Evolutionary conservation across 2,888 invertebrate species (phyloP).

Genomic region (Beris morrisii): DNA sequence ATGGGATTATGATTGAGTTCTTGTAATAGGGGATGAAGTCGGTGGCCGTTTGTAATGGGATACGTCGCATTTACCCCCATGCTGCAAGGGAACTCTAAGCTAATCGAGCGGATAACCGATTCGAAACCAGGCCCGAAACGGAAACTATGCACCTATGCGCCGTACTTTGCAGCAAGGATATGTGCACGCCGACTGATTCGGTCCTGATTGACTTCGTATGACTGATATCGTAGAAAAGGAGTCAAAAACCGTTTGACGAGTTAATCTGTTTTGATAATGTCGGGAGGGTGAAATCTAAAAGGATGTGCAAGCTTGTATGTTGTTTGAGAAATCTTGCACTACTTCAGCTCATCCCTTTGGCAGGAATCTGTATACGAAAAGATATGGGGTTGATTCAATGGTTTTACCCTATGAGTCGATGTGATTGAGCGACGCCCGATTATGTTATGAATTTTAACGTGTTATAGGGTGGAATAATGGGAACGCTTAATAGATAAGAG

Average conservation of each 20-base stretch:
- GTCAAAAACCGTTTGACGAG: constrained; percentile 43
- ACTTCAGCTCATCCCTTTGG: neutral
- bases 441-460: constrained; percentile 41
- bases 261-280: constrained; percentile 42
- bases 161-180: constrained; percentile 4
- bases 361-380: neutral
- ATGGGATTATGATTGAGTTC: constrained; percentile 46
- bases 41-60: constrained; percentile 38
- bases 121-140: constrained; percentile 28
- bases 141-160: neutral
- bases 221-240: constrained; percentile 24
- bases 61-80: constrained; percentile 27
- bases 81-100: constrained; percentile 33
- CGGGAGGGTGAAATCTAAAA: constrained; percentile 19
- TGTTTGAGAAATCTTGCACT: constrained; percentile 25
- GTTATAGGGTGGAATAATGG: constrained; percentile 29
- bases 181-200: neutral
- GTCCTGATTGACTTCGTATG: constrained; percentile 8
- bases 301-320: constrained; percentile 34
- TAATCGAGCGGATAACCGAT: constrained; percentile 41
- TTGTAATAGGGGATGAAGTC: constrained; percentile 45
- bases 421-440: constrained; percentile 40
- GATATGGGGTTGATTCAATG: constrained; percentile 19
- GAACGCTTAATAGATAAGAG: constrained; percentile 29
- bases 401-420: neutral